Evolutionary conservation across 2,797 vertebrate species (phyloP), one percentile per base, ranked within the genome.

Genomic region (Tinamus major): DNA sequence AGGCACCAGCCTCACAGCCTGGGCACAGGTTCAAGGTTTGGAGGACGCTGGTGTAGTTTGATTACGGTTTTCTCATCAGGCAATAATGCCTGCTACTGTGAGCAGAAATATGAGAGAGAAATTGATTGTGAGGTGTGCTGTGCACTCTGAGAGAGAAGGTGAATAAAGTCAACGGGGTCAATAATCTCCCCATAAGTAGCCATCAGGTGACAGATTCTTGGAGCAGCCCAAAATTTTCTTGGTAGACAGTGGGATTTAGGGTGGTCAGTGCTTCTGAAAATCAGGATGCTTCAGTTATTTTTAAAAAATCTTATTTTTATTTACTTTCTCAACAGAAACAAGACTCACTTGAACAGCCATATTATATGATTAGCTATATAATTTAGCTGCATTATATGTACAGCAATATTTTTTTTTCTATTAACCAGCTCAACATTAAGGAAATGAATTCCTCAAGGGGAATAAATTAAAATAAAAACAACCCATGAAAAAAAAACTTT

Each of bases 21-120:
- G 85, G 92, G 90, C 80, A 89, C 26, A 74, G 56, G 78, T 96
- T 97, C 96, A 96, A 95, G 91, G 74, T 94, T 97, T 94, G 84
- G 53, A 76, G 94, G 85, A 83, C 72, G 56, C 9, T 33, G 56
- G 70, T 90, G 64, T 77, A 83, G 88, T 76, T 81, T 96, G 85
- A 92, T 65, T 84, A 85, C 33, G 71, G 3, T 83, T 76, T n/a
- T 87, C 85, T 69, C 82, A 86, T 79, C 76, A 94, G 89, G 49
- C 33, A 90, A 29, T 81, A 65, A 49, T 91, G 89, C 63, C 82
- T 63, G 84, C 63, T 95, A 58, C 49, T 95, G 42, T 70, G 69
- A 76, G 48, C 65, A 93, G 82, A 82, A 92, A 94, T 84, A 92
- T n/a, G 75, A 95, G 76, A 79, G 35, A 59, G 69, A 62, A 86